phyloP scores from a whole-genome alignment of 2,113 vertebrate genomes.

The Mixornis gularis region DNA sequence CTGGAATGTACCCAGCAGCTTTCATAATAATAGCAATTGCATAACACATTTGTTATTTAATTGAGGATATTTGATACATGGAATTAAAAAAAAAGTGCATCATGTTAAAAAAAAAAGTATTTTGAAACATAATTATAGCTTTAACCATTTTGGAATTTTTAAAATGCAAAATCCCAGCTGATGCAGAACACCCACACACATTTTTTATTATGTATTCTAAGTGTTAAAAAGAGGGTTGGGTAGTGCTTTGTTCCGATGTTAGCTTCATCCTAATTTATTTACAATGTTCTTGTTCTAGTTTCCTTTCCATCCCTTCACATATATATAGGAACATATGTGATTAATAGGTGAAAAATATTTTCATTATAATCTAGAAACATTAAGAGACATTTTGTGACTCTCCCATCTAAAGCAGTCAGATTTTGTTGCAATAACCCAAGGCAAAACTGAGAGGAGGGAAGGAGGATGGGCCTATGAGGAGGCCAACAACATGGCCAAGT shows the following conservation, averaged over 20 bases:
- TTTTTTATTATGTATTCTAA: not conserved
- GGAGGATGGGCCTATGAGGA: not conserved
- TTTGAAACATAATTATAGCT: conserved; percentile 18
- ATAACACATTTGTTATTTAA: not conserved
- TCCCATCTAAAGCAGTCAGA: not conserved
- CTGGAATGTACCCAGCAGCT: not conserved
- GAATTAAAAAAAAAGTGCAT: not conserved
- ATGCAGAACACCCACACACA: not conserved
- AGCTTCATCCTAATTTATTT: not conserved
- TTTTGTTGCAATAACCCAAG: not conserved
- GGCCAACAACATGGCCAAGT: not conserved
- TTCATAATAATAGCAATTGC: not conserved
- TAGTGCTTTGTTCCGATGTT: not conserved
- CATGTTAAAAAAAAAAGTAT: not conserved
- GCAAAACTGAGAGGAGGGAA: not conserved
- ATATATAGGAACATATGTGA: not conserved
- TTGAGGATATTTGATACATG: not conserved
- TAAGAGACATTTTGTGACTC: not conserved
- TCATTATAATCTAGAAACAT: not conserved
- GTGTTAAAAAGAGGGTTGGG: not conserved
- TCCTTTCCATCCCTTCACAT: not conserved
- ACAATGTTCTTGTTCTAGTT: not conserved
- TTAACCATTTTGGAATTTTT: not conserved
- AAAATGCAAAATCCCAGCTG: not conserved
- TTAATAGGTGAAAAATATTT: not conserved